These are phyloP conservation scores for Theonella swinhoei DNA, from an alignment of 37 sponge, comb jelly and placozoan genomes.

Conservation along the genomic window DNA sequence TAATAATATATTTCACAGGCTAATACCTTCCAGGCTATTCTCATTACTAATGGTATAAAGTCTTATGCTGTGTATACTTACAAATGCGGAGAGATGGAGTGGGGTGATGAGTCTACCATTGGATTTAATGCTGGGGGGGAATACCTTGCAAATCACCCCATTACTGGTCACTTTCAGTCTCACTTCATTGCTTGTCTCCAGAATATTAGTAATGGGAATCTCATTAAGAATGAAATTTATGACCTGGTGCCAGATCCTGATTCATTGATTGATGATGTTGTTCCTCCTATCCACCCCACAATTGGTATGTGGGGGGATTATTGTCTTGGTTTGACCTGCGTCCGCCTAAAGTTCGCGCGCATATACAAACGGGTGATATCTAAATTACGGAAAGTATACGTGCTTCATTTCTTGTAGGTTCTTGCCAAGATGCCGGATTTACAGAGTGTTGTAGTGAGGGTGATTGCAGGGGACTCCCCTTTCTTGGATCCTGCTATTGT, in stretches of 20 bases:
- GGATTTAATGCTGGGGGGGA: slow-evolving; percentile 12
- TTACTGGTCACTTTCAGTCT: neutral
- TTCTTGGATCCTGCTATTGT: slow-evolving; percentile 30
- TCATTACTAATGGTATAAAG: neutral
- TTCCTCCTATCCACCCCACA: neutral
- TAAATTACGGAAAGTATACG: too few relatives aligned
- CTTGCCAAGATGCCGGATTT: neutral
- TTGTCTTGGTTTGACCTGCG: too few relatives aligned
- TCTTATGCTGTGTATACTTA: neutral
- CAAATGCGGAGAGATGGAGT: neutral
- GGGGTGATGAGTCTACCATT: neutral
- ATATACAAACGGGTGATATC: too few relatives aligned
- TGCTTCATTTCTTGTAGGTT: too few relatives aligned
- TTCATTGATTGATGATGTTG: neutral
- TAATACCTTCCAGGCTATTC: neutral
- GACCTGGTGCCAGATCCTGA: slow-evolving; percentile 21
- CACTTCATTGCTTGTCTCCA: slow-evolving; percentile 18
- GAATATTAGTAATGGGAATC: neutral
- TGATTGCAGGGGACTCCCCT: neutral
- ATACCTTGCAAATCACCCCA: slow-evolving; percentile 29
- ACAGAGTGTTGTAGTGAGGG: neutral
- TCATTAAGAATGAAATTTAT: slow-evolving; percentile 17
- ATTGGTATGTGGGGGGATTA: neutral
- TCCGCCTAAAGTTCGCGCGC: too few relatives aligned
- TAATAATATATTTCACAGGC: too few relatives aligned